A percentile compares a stretch with the other conserved stretches of the same genome.
Conservation (phyloP, 1,140 invertebrate genomes). For the Parapsyche elsis region DNA sequence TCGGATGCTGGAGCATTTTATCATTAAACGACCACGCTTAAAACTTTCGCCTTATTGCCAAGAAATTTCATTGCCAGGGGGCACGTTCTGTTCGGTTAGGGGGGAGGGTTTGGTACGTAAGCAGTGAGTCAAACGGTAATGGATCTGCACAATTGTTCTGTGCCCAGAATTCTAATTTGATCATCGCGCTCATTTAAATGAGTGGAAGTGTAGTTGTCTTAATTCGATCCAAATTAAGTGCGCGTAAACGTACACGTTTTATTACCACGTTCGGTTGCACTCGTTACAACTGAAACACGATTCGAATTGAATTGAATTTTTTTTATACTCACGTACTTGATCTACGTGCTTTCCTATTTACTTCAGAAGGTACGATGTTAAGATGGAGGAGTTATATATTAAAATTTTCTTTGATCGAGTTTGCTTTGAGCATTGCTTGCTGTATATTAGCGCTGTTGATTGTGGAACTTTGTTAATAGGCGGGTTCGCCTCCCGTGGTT, state of each 20-base stretch:
- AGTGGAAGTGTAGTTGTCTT: background rate
- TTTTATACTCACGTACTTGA: no score
- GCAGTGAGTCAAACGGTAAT: conserved; percentile 37
- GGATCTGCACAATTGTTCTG: conserved; percentile 47
- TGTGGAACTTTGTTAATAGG: conserved; percentile 13
- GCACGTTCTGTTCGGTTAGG: background rate
- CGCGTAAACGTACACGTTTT: conserved; percentile 16
- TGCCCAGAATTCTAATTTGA: conserved; percentile 33
- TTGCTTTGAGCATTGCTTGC: background rate
- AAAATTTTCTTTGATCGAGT: background rate
- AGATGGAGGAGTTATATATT: no score
- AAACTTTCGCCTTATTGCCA: conserved; percentile 55
- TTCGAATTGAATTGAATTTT: no score
- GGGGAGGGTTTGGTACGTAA: conserved; percentile 9
- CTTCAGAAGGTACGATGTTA: no score
- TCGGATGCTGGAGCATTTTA: conserved; percentile 24
- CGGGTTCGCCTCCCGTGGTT: conserved; percentile 1
- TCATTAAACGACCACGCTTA: conserved; percentile 29
- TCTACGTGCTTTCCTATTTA: no score
- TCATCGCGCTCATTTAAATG: conserved; percentile 10
- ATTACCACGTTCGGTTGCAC: no score
- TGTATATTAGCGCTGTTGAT: background rate
- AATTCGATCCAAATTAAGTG: conserved; percentile 27
- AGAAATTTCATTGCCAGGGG: conserved; percentile 51
- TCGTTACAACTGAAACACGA: no score